These are phyloP conservation scores for Eptatretus burgeri DNA, from an alignment of 2,113 vertebrate genomes.

Conservation along the genomic window DNA sequence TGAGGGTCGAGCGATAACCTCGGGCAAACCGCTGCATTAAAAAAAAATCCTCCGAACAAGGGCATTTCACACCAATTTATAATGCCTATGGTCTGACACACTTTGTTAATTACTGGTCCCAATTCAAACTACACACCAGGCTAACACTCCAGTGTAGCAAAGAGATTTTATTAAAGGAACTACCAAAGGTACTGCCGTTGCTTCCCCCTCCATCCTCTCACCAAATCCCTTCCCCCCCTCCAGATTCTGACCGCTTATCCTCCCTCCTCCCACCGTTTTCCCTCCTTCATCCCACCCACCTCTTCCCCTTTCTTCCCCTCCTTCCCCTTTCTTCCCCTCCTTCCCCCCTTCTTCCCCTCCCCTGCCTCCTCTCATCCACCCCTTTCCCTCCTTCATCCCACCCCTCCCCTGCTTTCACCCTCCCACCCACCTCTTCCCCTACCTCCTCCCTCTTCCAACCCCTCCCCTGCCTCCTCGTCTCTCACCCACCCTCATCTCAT, in stretches of 20 bases:
- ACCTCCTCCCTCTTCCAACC: background rate
- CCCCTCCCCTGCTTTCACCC: background rate
- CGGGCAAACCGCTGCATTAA: no score
- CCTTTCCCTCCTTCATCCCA: background rate
- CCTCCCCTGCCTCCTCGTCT: background rate
- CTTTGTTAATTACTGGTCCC: no score
- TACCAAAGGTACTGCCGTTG: no score
- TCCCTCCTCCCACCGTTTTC: background rate
- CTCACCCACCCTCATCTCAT: background rate
- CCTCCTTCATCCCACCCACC: background rate
- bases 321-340: background rate
- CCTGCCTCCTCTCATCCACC: background rate
- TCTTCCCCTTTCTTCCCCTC: background rate
- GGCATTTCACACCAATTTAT: no score
- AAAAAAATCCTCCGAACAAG: no score
- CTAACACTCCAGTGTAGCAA: no score
- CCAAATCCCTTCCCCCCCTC: background rate
- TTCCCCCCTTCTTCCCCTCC: background rate
- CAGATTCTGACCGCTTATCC: background rate
- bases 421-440: background rate
- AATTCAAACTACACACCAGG: no score
- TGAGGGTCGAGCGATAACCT: no score
- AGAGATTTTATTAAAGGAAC: no score
- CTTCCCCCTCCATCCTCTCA: background rate
- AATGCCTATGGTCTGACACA: no score